A percentile compares a stretch with the other conserved stretches of the same genome.
Evolutionary conservation across 1,140 invertebrate genomes (phyloP).

Genomic region (Zaprionus ornatus): DNA sequence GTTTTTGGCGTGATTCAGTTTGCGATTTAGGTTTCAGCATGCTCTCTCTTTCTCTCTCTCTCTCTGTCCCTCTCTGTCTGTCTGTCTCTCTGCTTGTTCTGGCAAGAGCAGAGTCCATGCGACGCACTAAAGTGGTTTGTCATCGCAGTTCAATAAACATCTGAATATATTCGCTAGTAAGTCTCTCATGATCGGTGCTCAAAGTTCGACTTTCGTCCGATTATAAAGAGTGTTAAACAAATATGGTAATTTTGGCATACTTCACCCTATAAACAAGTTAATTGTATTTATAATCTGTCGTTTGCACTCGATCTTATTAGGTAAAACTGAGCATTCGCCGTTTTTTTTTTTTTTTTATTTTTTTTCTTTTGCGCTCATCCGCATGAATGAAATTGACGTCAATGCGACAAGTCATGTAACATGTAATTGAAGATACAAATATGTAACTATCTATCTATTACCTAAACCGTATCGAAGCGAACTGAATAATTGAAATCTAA

Average conservation of each 20-base stretch:
- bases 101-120: not conserved
- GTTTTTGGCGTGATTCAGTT: slow-evolving; percentile 53
- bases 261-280: slow-evolving; percentile 2
- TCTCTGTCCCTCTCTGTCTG: not conserved
- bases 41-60: not conserved
- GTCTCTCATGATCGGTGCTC: not conserved
- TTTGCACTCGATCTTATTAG: not conserved
- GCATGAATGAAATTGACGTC: slow-evolving; percentile 9
- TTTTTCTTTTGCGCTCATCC: not conserved
- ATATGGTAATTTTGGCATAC: not conserved
- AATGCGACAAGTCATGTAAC: slow-evolving; percentile 22
- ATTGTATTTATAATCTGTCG: not conserved
- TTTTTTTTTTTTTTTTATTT: not conserved
- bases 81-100: not conserved
- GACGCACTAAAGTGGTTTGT: not conserved
- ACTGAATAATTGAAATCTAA: slow-evolving; percentile 31
- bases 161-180: no score
- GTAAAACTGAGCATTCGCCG: not conserved
- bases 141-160: not conserved
- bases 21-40: slow-evolving; percentile 47
- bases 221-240: not conserved
- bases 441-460: slow-evolving; percentile 20
- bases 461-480: not conserved
- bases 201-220: not conserved
- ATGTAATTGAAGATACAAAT: slow-evolving; percentile 20